Evolutionary conservation across 2,888 invertebrate genomes (phyloP).

Genomic region (Agriotes lineatus): DNA sequence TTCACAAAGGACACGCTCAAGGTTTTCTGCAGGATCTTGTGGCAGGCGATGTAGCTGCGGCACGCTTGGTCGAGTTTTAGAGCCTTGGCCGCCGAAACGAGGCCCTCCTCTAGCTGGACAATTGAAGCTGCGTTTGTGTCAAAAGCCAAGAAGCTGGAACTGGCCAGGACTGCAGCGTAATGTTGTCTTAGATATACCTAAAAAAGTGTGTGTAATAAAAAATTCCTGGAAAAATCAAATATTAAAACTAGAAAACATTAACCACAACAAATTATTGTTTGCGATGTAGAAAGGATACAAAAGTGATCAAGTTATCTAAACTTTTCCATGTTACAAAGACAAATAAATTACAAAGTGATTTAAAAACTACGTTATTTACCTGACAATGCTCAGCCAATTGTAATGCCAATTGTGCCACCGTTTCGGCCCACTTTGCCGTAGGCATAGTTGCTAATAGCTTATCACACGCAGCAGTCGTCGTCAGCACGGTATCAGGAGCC

Average conservation of each 20-base stretch:
- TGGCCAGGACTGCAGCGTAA: constrained; percentile 79
- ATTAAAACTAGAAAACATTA: too few species aligned
- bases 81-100: constrained; percentile 82
- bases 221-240: too few species aligned
- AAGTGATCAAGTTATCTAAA: too few species aligned
- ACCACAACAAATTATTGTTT: too few species aligned
- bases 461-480: constrained; percentile 87
- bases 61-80: constrained; percentile 88
- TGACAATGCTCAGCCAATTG: constrained; percentile 86
- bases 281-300: too few species aligned
- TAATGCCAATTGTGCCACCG: constrained; percentile 81
- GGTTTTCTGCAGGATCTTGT: constrained; percentile 60
- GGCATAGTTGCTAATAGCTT: constrained; percentile 82
- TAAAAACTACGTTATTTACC: too few species aligned
- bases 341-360: too few species aligned
- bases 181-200: constrained; percentile 86
- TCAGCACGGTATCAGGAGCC: constrained; percentile 84
- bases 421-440: constrained; percentile 83
- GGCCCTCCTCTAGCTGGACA: constrained; percentile 74
- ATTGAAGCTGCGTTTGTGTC: constrained; percentile 69
- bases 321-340: too few species aligned
- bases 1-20: constrained; percentile 61
- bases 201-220: too few species aligned
- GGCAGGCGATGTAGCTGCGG: constrained; percentile 75
- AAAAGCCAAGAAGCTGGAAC: constrained; percentile 72